A percentile compares a stretch with the other conserved stretches of the same genome.
Evolutionary conservation across 2,797 vertebrate species (phyloP).

Genomic region (Poecilia velifera): DNA sequence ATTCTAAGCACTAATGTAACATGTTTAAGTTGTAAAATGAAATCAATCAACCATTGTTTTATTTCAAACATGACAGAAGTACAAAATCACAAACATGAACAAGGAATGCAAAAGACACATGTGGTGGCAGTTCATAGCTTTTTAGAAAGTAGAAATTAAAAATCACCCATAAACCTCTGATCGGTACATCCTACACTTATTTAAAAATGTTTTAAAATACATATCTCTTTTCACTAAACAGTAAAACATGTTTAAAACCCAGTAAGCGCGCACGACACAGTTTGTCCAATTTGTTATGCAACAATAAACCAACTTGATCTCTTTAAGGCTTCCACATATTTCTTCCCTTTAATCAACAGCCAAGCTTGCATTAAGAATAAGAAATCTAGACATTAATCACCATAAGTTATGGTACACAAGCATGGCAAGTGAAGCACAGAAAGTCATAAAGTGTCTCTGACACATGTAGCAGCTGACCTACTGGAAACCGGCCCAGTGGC

Average conservation of each 20-base stretch:
- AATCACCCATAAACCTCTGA: neutral
- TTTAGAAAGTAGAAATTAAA: neutral
- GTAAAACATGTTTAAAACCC: neutral
- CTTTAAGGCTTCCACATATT: conserved; percentile 63
- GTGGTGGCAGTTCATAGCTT: neutral
- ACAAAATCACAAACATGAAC: no score
- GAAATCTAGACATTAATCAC: conserved; percentile 70
- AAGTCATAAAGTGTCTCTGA: conserved; percentile 59
- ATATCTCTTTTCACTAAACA: neutral
- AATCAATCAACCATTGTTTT: neutral
- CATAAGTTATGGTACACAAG: conserved; percentile 24
- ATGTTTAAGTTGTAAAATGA: neutral
- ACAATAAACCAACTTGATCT: conserved; percentile 11
- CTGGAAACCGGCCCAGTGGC: conserved; percentile 54
- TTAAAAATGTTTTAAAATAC: neutral
- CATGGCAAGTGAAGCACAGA: conserved; percentile 50
- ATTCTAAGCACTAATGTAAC: neutral
- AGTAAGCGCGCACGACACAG: neutral
- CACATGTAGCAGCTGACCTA: conserved; percentile 69
- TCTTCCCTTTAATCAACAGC: conserved; percentile 63
- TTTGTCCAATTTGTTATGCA: neutral
- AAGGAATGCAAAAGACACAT: no score
- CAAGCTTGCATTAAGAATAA: conserved; percentile 67
- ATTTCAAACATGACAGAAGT: no score
- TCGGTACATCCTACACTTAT: neutral